Percentiles rank a stretch among this genome's conserved stretches.
These are phyloP conservation scores for Apotomis betuletana DNA, from an alignment of 2,888 invertebrate genomes.

Conservation along the genomic window DNA sequence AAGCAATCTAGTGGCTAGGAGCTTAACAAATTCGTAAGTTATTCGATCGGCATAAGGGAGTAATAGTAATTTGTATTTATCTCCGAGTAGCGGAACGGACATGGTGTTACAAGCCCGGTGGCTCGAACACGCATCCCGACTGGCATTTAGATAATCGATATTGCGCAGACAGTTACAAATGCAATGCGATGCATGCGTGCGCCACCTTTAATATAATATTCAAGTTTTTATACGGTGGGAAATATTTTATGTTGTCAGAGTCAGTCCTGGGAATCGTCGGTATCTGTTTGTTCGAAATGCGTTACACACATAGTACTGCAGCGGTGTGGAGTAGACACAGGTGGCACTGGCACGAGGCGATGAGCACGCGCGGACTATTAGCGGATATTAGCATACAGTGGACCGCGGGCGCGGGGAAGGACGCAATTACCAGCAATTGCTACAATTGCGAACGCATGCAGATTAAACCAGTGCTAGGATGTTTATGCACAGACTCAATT, in stretches of 20 bases:
- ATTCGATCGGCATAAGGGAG: conserved; percentile 9
- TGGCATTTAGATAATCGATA: conserved; percentile 31
- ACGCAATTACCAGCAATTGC: conserved; percentile 16
- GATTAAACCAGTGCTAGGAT: conserved; percentile 14
- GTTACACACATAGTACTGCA: background rate
- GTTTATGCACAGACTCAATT: background rate
- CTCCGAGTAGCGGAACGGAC: conserved; percentile 26
- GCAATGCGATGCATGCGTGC: conserved; percentile 24
- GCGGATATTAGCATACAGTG: conserved; percentile 32
- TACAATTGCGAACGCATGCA: conserved; percentile 19
- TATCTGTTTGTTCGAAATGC: conserved; percentile 4
- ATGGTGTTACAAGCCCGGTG: conserved; percentile 26
- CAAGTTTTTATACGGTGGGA: background rate
- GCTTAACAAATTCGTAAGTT: conserved; percentile 1
- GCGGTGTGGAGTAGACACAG: conserved; percentile 4
- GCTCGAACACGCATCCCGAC: conserved; percentile 26
- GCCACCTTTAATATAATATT: conserved; percentile 26
- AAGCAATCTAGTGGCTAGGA: too few relatives aligned
- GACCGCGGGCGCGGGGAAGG: conserved; percentile 10
- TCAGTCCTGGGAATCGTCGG: conserved; percentile 8
- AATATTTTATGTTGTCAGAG: conserved; percentile 12
- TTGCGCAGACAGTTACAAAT: conserved; percentile 26
- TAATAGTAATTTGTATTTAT: conserved; percentile 21
- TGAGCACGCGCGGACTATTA: conserved; percentile 22
- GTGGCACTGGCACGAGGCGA: conserved; percentile 24